These are phyloP conservation scores for Scarus forsteni DNA, from an alignment of 2,797 vertebrate genomes.

Conservation along the genomic window DNA sequence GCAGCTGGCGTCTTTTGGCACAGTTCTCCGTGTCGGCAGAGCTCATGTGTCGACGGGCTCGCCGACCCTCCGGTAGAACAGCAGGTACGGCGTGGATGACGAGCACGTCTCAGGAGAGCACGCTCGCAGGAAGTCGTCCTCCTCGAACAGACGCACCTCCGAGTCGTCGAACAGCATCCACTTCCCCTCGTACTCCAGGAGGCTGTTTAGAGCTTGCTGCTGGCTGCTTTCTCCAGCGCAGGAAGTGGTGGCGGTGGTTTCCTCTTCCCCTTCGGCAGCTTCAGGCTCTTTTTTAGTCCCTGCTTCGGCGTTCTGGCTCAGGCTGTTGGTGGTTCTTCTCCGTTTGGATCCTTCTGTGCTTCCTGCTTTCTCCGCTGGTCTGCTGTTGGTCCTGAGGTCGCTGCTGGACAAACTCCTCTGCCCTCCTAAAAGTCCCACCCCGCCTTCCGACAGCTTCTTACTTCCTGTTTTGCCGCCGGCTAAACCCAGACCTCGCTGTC, in stretches of 20 bases:
- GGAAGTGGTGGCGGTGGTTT: neutral
- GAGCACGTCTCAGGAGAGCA: conserved; percentile 91
- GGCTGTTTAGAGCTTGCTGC: conserved; percentile 73
- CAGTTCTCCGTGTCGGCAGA: neutral
- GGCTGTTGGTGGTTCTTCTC: conserved; percentile 57
- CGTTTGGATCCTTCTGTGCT: conserved; percentile 70
- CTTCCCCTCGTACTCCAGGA: conserved; percentile 93
- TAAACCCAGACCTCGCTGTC: conserved; percentile 40
- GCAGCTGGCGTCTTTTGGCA: conserved; percentile 45
- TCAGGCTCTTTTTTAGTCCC: conserved; percentile 60
- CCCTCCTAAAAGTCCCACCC: conserved; percentile 92
- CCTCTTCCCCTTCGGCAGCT: conserved; percentile 9
- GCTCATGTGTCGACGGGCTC: neutral
- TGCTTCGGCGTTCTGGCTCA: conserved; percentile 51
- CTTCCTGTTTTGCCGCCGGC: conserved; percentile 78
- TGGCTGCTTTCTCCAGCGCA: conserved; percentile 34
- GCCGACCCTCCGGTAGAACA: conserved; percentile 93
- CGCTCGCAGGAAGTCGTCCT: conserved; percentile 92
- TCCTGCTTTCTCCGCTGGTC: conserved; percentile 83
- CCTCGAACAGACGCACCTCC: conserved; percentile 94
- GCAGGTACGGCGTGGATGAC: conserved; percentile 95
- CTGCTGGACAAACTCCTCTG: conserved; percentile 91
- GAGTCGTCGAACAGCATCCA: conserved; percentile 98
- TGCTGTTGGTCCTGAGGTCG: conserved; percentile 83
- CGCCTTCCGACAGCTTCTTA: conserved; percentile 89